phyloP scores from a whole-genome alignment of 2,113 vertebrate species.

The Candoia aspera region DNA sequence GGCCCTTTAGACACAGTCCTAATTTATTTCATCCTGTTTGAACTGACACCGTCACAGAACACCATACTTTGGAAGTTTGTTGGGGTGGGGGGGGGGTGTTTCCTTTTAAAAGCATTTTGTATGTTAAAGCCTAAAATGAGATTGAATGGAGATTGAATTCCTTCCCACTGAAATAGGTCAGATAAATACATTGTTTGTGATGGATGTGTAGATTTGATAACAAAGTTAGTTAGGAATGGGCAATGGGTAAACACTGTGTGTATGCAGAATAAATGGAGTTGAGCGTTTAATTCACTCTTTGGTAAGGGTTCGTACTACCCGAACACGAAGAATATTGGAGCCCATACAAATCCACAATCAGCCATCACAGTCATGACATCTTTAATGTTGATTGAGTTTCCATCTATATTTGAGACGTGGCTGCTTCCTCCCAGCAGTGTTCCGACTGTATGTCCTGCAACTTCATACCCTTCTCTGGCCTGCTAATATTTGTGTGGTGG shows the following conservation, averaged over 20 bases:
- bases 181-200: not conserved
- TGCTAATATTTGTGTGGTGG: slow-evolving; percentile 11
- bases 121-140: not conserved
- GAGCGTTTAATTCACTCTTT: not conserved
- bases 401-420: not conserved
- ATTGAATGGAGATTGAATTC: not conserved
- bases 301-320: not conserved
- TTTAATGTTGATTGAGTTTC: slow-evolving; percentile 6
- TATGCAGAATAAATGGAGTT: not conserved
- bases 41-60: not conserved
- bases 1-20: not conserved
- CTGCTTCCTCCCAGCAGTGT: not conserved
- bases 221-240: not conserved
- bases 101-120: not conserved
- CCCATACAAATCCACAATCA: not conserved
- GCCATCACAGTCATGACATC: not conserved
- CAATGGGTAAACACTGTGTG: not conserved
- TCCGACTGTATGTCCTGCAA: not conserved
- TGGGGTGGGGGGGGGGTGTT: no score
- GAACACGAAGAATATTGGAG: no score
- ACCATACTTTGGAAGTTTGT: not conserved
- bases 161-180: not conserved
- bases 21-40: not conserved
- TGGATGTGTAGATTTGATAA: not conserved
- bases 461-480: slow-evolving; percentile 4